phyloP scores from a whole-genome alignment of 2,888 invertebrate species.

The Prenolepis imparis region DNA sequence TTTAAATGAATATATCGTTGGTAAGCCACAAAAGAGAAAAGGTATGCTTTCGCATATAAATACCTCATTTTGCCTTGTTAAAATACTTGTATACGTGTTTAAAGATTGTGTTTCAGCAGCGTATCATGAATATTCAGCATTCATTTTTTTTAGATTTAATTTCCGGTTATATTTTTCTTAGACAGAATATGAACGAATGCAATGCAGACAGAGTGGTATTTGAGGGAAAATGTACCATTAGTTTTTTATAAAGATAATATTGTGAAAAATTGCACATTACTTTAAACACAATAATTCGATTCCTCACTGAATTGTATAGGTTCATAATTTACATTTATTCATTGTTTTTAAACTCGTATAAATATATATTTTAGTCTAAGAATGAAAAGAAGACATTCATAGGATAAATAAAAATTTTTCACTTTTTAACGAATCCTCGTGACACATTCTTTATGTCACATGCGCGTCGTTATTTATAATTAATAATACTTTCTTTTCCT shows the following conservation, averaged over 20 bases:
- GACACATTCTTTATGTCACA: not conserved
- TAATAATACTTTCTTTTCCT: not conserved
- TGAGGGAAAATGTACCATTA: not conserved
- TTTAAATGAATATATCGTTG: not conserved
- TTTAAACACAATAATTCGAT: not conserved
- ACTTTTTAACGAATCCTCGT: not conserved
- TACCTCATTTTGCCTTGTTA: constrained; percentile 28
- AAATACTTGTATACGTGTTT: constrained; percentile 36
- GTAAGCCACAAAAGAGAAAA: not conserved
- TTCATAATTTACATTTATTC: not conserved
- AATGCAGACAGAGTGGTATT: not conserved
- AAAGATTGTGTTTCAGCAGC: constrained; percentile 17
- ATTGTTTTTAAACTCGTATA: not conserved
- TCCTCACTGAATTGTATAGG: not conserved
- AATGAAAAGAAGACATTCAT: not conserved
- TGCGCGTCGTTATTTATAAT: not conserved
- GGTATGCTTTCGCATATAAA: constrained; percentile 16
- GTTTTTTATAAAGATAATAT: not conserved
- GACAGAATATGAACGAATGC: not conserved
- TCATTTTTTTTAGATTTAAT: constrained; percentile 40
- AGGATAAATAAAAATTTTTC: not conserved
- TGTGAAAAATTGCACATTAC: not conserved
- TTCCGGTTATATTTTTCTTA: constrained; percentile 24
- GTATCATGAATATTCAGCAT: constrained; percentile 38
- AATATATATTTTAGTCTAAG: not conserved